A percentile compares a stretch with the other conserved stretches of the same genome.
These are phyloP conservation scores for Thomomys bottae DNA, from an alignment of 2,113 vertebrate genomes.

Conservation along the genomic window DNA sequence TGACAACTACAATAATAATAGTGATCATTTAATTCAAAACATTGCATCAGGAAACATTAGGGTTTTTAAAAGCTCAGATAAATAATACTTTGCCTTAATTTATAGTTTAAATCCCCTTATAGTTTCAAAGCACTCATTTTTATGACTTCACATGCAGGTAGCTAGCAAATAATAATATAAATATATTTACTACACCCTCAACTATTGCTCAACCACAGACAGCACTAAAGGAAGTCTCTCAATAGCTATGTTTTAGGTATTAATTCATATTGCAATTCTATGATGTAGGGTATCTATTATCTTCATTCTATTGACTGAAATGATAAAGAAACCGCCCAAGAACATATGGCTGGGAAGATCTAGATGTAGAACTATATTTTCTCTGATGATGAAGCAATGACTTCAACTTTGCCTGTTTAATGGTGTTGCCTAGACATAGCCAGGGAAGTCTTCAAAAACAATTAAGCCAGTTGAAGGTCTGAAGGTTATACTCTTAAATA, in stretches of 20 bases:
- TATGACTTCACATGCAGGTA: not conserved
- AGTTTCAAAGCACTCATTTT: constrained; percentile 1
- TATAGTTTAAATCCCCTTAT: not conserved
- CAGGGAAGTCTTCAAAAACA: not conserved
- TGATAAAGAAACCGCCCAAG: constrained; percentile 6
- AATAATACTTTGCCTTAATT: constrained; percentile 18
- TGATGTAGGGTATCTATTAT: not conserved
- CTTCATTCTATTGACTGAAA: constrained; percentile 20
- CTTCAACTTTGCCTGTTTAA: not conserved
- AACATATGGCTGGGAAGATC: not conserved
- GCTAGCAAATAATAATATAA: constrained; percentile 19
- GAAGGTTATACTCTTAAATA: constrained; percentile 4
- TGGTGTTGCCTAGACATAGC: not conserved
- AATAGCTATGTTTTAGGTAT: not conserved
- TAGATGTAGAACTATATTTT: not conserved
- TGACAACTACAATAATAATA: not conserved
- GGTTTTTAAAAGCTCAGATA: constrained; percentile 11
- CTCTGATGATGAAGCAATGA: constrained; percentile 41
- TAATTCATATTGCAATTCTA: not conserved
- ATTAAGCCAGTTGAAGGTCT: not conserved
- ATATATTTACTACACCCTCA: not conserved
- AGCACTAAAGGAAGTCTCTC: not conserved
- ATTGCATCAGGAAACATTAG: not conserved
- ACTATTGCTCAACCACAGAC: not conserved
- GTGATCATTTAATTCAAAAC: constrained; percentile 34